phyloP scores from a whole-genome alignment of 1,140 invertebrate genomes.

The Cyphomyrmex costatus region DNA sequence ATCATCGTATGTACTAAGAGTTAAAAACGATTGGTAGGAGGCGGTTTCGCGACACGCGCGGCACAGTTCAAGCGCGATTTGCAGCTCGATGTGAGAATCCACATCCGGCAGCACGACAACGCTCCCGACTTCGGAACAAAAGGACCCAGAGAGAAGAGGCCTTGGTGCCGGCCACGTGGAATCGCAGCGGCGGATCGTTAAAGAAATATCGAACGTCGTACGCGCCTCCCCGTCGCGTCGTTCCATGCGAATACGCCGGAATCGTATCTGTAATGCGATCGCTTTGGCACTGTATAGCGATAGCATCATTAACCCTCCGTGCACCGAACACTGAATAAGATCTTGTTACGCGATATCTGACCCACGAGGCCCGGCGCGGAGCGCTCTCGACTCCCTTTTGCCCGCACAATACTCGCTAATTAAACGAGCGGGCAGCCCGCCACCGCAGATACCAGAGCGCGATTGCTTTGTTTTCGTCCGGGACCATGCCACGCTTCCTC shows the following conservation, averaged over 20 bases:
- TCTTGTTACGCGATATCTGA: constrained; percentile 85
- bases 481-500: constrained; percentile 80
- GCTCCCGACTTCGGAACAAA: constrained; percentile 65
- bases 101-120: constrained; percentile 71
- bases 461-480: constrained; percentile 86
- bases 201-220: constrained; percentile 81
- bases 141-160: constrained; percentile 19
- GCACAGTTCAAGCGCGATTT: constrained; percentile 62
- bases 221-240: constrained; percentile 69
- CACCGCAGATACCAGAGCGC: constrained; percentile 84
- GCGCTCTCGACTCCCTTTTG: constrained; percentile 61
- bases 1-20: too few relatives aligned
- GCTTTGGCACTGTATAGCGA: constrained; percentile 86
- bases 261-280: constrained; percentile 85
- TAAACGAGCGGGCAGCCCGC: constrained; percentile 83
- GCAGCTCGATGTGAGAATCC: constrained; percentile 65
- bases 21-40: neutral
- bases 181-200: constrained; percentile 75
- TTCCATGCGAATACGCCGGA: constrained; percentile 76
- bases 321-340: constrained; percentile 85
- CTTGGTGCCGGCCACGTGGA: constrained; percentile 65
- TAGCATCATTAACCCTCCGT: constrained; percentile 86
- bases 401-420: constrained; percentile 86
- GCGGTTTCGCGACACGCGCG: constrained; percentile 8
- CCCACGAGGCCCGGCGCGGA: constrained; percentile 61